phyloP scores from a whole-genome alignment of 2,888 invertebrate genomes.

The Diaperis boleti region DNA sequence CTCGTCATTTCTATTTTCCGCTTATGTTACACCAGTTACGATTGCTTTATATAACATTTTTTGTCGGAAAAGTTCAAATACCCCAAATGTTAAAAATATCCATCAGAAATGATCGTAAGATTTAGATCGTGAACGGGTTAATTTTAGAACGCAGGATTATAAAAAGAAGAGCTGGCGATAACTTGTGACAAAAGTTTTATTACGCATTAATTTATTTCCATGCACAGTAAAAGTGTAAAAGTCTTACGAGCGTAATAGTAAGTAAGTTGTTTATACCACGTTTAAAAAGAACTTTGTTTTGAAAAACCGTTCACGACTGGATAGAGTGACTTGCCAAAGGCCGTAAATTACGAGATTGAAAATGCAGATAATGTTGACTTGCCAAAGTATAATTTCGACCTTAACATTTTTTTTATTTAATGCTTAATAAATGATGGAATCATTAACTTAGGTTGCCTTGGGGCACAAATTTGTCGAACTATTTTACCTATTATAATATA shows the following conservation, averaged over 20 bases:
- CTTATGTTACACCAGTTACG: neutral
- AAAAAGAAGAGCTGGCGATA: conserved; percentile 25
- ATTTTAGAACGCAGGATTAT: conserved; percentile 32
- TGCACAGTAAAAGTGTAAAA: conserved; percentile 14
- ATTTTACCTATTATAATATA: no score
- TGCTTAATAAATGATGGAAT: neutral
- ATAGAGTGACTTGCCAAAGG: conserved; percentile 14
- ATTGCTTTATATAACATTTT: neutral
- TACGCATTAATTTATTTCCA: conserved; percentile 17
- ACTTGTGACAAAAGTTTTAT: conserved; percentile 21
- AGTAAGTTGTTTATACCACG: conserved; percentile 15
- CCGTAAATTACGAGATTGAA: conserved; percentile 24
- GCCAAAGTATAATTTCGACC: conserved; percentile 9
- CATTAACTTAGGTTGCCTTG: neutral
- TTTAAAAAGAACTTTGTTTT: conserved; percentile 7
- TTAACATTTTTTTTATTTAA: neutral
- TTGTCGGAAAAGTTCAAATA: conserved; percentile 34
- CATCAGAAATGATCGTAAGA: conserved; percentile 4
- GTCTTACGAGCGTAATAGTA: conserved; percentile 8
- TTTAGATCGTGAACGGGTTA: conserved; percentile 22
- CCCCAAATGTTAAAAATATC: conserved; percentile 32
- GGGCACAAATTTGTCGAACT: no score
- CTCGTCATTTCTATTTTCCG: neutral
- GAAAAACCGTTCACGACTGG: neutral
- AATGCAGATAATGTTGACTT: conserved; percentile 6